These are phyloP conservation scores for Oxyteleia sp. DNA, from an alignment of 2,888 invertebrate species.

Conservation along the genomic window DNA sequence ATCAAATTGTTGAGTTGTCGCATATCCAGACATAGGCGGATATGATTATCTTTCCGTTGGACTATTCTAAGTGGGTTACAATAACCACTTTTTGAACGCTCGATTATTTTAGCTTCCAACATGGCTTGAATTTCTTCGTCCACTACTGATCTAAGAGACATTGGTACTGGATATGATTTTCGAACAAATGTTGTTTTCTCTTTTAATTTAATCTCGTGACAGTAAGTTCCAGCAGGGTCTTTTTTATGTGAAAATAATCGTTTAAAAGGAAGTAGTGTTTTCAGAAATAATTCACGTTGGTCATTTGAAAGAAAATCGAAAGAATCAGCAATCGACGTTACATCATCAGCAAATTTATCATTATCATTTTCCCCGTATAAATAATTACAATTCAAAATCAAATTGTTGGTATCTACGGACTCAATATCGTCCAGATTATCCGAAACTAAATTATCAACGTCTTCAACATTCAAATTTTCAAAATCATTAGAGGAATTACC, in stretches of 20 bases:
- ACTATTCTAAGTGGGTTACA: too few relatives aligned
- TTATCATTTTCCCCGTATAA: too few relatives aligned
- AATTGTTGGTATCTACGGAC: too few relatives aligned
- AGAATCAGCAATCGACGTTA: neutral
- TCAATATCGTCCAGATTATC: too few relatives aligned
- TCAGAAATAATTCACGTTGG: neutral
- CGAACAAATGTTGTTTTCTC: slow-evolving; percentile 71
- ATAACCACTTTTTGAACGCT: too few relatives aligned
- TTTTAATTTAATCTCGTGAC: slow-evolving; percentile 71
- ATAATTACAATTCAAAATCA: too few relatives aligned
- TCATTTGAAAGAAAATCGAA: neutral
- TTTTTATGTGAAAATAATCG: slow-evolving; percentile 34
- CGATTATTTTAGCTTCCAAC: slow-evolving; percentile 72
- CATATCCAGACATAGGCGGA: slow-evolving; percentile 80
- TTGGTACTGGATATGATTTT: slow-evolving; percentile 79
- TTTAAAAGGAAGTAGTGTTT: slow-evolving; percentile 12
- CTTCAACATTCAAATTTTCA: too few relatives aligned
- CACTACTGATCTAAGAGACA: slow-evolving; percentile 75
- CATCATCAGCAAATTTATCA: too few relatives aligned
- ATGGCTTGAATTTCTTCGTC: slow-evolving; percentile 76
- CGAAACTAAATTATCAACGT: too few relatives aligned
- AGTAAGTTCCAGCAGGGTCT: slow-evolving; percentile 9
- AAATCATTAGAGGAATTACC: too few relatives aligned
- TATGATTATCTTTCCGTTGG: slow-evolving; percentile 78
- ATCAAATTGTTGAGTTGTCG: slow-evolving; percentile 78